Percentiles rank a stretch among this genome's conserved stretches.
These are phyloP conservation scores for Parapristionchus giblindavisi DNA, from an alignment of 2,888 invertebrate species.

Conservation along the genomic window DNA sequence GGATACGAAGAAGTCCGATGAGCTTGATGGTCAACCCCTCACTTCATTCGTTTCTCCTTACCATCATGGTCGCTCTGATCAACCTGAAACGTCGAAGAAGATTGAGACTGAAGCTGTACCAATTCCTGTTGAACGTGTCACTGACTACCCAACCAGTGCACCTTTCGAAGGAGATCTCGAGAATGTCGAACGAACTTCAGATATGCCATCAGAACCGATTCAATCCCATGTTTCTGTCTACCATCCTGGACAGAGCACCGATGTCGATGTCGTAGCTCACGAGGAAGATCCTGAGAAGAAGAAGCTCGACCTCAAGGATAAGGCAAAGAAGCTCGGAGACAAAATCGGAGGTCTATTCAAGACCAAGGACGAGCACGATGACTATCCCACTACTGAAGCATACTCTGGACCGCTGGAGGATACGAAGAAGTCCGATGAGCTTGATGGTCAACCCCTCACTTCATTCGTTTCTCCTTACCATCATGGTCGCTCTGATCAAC, in stretches of 20 bases:
- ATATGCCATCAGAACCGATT: background rate
- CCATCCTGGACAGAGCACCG: background rate
- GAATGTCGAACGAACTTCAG: background rate
- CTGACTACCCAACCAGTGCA: background rate
- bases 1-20: background rate
- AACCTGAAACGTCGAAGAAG: background rate
- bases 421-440: background rate
- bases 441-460: background rate
- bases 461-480: background rate
- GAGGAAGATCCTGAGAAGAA: background rate
- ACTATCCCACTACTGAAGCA: background rate
- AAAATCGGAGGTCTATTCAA: background rate
- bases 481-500: background rate
- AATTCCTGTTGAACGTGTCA: background rate
- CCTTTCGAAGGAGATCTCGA: slow-evolving; percentile 11
- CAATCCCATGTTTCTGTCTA: background rate
- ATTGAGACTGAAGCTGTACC: background rate
- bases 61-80: background rate
- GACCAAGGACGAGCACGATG: background rate
- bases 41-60: background rate
- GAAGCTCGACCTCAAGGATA: background rate
- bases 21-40: background rate
- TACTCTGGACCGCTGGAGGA: background rate
- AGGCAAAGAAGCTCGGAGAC: background rate
- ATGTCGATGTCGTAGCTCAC: background rate